Conservation (phyloP, 2,888 invertebrate genomes). For the Nomada fabriciana region DNA sequence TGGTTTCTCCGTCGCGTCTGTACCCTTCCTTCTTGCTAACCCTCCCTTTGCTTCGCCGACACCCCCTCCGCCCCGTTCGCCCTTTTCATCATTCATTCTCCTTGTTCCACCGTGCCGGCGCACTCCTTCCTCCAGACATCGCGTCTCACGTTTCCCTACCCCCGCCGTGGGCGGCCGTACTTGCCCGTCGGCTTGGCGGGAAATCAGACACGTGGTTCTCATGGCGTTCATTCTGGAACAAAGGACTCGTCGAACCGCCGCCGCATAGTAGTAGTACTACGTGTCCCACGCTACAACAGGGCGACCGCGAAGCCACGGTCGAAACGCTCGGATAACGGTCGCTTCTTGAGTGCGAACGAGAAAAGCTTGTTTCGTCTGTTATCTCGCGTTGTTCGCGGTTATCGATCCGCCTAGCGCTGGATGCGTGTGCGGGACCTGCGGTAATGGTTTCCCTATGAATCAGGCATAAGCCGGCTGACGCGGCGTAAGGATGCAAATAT, state of each 20-base stretch:
- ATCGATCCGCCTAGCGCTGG: conserved; percentile 44
- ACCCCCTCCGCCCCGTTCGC: conserved; percentile 6
- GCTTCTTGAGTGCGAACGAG: conserved; percentile 4
- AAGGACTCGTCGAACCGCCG: conserved; percentile 58
- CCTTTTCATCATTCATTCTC: conserved; percentile 35
- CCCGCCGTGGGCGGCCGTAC: conserved; percentile 46
- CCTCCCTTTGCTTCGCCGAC: not conserved
- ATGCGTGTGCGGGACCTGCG: conserved; percentile 11
- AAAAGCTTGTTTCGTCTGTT: conserved; percentile 13
- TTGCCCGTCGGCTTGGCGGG: conserved; percentile 71
- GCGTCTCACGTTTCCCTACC: conserved; percentile 47
- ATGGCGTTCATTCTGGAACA: conserved; percentile 72
- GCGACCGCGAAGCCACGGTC: conserved; percentile 19
- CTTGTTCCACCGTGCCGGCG: conserved; percentile 1
- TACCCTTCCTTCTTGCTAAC: not conserved
- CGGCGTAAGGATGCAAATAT: conserved; percentile 14
- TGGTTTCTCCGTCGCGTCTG: conserved; percentile 14
- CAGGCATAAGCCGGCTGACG: conserved; percentile 31
- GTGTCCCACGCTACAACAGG: conserved; percentile 51
- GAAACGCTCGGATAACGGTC: conserved; percentile 58
- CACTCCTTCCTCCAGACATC: conserved; percentile 8
- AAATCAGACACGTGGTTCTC: conserved; percentile 78
- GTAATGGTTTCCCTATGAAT: conserved; percentile 41
- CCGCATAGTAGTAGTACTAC: conserved; percentile 62
- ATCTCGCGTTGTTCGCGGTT: conserved; percentile 41